These are phyloP conservation scores for Origma solitaria DNA, from an alignment of 2,113 vertebrate genomes.

Conservation along the genomic window DNA sequence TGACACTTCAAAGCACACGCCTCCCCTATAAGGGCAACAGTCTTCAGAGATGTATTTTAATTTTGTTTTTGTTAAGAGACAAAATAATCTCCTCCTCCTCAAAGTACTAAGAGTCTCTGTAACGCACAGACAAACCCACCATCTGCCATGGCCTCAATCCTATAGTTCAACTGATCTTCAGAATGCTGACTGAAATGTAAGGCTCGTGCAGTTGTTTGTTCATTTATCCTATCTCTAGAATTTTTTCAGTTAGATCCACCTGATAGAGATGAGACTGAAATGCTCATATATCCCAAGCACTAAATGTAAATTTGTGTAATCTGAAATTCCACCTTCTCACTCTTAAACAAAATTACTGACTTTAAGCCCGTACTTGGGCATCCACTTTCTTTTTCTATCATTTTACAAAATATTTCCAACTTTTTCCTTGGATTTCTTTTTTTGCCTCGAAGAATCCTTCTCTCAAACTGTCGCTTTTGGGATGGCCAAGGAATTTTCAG, in stretches of 20 bases:
- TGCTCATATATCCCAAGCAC: background rate
- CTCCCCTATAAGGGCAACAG: background rate
- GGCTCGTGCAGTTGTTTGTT: background rate
- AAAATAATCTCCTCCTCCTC: background rate
- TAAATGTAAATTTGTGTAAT: background rate
- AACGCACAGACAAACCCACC: background rate
- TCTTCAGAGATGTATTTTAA: background rate
- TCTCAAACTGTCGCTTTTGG: background rate
- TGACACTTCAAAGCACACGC: constrained; percentile 20
- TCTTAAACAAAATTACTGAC: background rate
- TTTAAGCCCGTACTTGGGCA: background rate
- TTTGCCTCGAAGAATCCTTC: background rate
- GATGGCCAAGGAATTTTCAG: background rate
- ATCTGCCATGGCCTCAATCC: background rate
- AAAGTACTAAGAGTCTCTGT: background rate
- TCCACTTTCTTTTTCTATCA: background rate
- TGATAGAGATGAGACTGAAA: background rate
- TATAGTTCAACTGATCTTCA: background rate
- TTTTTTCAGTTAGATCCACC: background rate
- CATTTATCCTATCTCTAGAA: background rate
- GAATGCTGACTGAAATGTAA: background rate
- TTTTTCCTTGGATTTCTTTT: background rate
- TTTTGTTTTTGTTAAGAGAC: constrained; percentile 19
- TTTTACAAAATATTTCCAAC: background rate
- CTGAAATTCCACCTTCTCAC: background rate